Percentiles rank a stretch among this genome's conserved stretches.
Conservation (phyloP, 2,113 vertebrate species). For the Cinclus cinclus region DNA sequence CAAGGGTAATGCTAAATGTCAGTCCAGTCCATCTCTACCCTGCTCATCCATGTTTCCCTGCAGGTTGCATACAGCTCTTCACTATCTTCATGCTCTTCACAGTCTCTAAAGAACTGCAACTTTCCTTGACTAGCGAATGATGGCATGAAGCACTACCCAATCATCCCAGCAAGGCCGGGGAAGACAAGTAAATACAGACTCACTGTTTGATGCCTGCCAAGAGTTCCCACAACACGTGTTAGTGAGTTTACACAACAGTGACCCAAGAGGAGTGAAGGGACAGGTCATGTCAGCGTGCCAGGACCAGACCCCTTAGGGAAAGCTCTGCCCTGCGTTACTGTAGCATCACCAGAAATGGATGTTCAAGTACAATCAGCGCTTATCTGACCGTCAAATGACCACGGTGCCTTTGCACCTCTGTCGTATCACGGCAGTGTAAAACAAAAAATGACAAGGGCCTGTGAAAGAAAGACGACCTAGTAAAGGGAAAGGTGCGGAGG, state of each 20-base stretch:
- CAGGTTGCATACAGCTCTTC: not conserved
- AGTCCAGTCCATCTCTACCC: not conserved
- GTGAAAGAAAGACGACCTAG: not conserved
- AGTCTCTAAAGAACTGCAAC: not conserved
- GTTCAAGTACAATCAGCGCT: not conserved
- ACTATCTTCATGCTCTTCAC: not conserved
- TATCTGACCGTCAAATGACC: not conserved
- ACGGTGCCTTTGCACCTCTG: not conserved
- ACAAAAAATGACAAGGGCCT: slow-evolving; percentile 28
- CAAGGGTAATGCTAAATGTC: not conserved
- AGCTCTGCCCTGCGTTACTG: not conserved
- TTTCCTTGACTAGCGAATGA: not conserved
- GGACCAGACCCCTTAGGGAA: not conserved
- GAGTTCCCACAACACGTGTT: not conserved
- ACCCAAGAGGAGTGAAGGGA: not conserved
- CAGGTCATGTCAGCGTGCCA: not conserved
- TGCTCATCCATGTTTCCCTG: not conserved
- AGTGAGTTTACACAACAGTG: not conserved
- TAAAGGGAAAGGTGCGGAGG: not conserved
- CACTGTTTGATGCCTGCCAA: not conserved
- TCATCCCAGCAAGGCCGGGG: not conserved
- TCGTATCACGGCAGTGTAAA: not conserved
- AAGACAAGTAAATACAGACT: not conserved
- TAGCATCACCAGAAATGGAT: not conserved
- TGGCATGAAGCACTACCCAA: not conserved